Conservation (phyloP, 2,797 vertebrate genomes). For the Darevskia nairensis region DNA sequence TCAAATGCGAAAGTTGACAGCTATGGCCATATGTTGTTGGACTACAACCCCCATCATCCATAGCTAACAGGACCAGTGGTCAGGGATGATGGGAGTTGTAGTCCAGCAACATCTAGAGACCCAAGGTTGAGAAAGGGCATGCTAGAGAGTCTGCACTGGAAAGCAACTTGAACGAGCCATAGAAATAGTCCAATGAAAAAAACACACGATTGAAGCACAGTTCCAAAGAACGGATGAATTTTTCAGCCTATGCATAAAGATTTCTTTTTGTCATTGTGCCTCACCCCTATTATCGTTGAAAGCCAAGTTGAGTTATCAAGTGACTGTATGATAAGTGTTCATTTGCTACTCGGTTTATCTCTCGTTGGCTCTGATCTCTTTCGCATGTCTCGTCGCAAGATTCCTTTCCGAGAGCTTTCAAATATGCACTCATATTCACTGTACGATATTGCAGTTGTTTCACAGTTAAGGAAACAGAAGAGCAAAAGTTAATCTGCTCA, state of each 20-base stretch:
- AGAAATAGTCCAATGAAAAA: background rate
- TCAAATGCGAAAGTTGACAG: too few relatives aligned
- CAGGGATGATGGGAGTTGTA: too few relatives aligned
- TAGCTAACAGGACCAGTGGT: too few relatives aligned
- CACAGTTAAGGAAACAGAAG: background rate
- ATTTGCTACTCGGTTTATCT: background rate
- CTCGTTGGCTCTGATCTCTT: background rate
- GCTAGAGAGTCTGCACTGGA: too few relatives aligned
- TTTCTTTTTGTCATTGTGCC: background rate
- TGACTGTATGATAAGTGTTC: background rate
- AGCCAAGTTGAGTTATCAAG: background rate
- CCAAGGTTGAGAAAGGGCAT: too few relatives aligned
- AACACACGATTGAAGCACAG: background rate
- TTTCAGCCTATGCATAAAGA: background rate
- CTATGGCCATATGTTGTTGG: too few relatives aligned
- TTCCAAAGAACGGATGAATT: background rate
- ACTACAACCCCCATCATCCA: too few relatives aligned
- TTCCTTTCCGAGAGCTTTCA: background rate
- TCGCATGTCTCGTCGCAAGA: background rate
- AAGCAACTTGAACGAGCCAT: background rate
- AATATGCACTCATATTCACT: background rate
- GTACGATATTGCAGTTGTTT: conserved; percentile 23
- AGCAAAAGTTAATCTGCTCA: conserved; percentile 21
- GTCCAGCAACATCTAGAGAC: too few relatives aligned
- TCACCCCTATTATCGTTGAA: background rate